Conservation (phyloP, 2,113 vertebrate species). For the Oenanthe oenanthe region DNA sequence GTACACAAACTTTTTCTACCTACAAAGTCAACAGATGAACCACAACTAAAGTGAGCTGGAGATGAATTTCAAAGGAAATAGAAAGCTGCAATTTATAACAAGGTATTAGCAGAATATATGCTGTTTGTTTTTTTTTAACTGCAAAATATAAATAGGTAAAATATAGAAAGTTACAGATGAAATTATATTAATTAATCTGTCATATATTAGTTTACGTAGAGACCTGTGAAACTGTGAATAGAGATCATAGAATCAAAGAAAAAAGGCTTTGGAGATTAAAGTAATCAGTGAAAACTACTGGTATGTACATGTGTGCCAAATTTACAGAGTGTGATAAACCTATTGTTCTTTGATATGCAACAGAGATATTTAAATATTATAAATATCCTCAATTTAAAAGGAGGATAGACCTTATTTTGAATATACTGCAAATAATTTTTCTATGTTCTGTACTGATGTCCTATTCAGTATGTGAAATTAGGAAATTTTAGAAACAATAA, state of each 20-base stretch:
- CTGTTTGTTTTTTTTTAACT: neutral
- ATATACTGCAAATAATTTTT: neutral
- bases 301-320: neutral
- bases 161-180: neutral
- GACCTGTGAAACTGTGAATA: neutral
- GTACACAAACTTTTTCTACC: neutral
- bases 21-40: neutral
- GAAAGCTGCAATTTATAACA: neutral
- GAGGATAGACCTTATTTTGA: neutral
- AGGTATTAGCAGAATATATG: neutral
- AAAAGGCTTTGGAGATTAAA: neutral
- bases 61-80: neutral
- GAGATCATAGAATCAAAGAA: neutral
- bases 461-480: neutral
- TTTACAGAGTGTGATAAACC: neutral
- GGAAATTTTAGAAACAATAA: neutral
- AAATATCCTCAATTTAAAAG: neutral
- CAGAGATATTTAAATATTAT: neutral
- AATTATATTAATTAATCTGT: neutral
- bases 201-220: neutral
- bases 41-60: neutral
- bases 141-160: neutral
- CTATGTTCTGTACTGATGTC: neutral
- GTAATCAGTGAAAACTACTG: neutral
- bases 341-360: neutral